These are phyloP conservation scores for Hypotaenidia okinawae DNA, from an alignment of 2,797 vertebrate species.

Conservation along the genomic window DNA sequence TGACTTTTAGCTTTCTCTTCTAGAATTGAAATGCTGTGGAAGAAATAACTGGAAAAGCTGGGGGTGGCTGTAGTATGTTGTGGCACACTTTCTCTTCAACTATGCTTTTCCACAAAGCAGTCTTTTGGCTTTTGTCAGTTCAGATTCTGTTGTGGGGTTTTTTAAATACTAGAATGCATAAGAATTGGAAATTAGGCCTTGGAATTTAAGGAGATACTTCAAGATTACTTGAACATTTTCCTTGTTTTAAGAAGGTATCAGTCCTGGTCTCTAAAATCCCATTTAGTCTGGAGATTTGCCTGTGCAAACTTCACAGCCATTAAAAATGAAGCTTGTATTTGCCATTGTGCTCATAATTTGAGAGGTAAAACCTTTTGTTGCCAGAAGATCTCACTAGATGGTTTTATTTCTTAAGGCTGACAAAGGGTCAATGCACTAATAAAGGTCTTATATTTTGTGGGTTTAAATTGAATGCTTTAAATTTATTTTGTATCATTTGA, in stretches of 20 bases:
- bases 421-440: background rate
- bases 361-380: background rate
- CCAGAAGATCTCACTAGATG: background rate
- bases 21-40: background rate
- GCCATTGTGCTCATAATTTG: background rate
- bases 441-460: background rate
- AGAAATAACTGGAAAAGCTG: background rate
- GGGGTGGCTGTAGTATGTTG: background rate
- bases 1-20: background rate
- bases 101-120: background rate
- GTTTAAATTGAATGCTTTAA: background rate
- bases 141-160: background rate
- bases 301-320: background rate
- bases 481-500: too few relatives aligned
- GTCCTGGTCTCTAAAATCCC: background rate
- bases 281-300: background rate
- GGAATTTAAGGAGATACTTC: background rate
- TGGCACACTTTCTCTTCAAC: background rate
- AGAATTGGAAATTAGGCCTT: background rate
- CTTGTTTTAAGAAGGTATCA: background rate
- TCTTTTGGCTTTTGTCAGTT: background rate
- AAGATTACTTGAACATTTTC: accelerated
- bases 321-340: background rate
- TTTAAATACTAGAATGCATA: background rate
- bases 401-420: background rate